A percentile compares a stretch with the other conserved stretches of the same genome.
phyloP scores from a whole-genome alignment of 2,888 invertebrate genomes.

The Phaedon cochleariae region DNA sequence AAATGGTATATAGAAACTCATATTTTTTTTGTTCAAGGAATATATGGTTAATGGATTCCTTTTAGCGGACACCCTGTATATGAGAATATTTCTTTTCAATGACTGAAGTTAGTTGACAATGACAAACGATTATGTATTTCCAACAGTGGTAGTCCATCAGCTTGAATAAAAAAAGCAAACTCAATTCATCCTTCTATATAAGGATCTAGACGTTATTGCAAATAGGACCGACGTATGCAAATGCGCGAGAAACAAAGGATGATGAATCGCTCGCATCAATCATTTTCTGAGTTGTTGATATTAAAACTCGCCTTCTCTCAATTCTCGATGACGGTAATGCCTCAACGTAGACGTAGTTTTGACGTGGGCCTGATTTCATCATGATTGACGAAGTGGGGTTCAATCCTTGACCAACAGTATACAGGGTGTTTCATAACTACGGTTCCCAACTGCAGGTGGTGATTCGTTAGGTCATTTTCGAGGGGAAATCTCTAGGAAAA shows the following conservation, averaged over 20 bases:
- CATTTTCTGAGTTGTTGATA: constrained; percentile 54
- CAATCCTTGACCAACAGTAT: too few species aligned
- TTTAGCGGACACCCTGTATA: too few species aligned
- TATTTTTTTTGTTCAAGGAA: too few species aligned
- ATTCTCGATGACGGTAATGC: constrained; percentile 29
- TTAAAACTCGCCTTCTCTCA: constrained; percentile 27
- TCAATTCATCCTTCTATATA: background rate
- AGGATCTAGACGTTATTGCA: constrained; percentile 6
- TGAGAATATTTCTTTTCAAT: too few species aligned
- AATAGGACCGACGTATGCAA: constrained; percentile 19
- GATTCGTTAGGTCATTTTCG: too few species aligned
- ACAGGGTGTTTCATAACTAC: too few species aligned
- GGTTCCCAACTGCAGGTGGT: too few species aligned
- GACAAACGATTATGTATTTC: background rate
- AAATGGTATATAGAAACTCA: too few species aligned
- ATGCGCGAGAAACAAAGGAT: constrained; percentile 47
- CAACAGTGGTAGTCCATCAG: background rate
- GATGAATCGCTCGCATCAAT: constrained; percentile 63
- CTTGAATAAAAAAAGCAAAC: constrained; percentile 4
- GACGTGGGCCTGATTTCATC: constrained; percentile 12
- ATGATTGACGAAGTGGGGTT: constrained; percentile 13
- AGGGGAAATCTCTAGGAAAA: too few species aligned
- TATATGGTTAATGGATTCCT: too few species aligned
- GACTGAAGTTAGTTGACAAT: background rate
- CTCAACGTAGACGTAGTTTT: constrained; percentile 22